Evolutionary conservation across 1,140 invertebrate species (phyloP), one percentile per base, ranked within the genome.

Genomic region (Zaprionus vittiger): DNA sequence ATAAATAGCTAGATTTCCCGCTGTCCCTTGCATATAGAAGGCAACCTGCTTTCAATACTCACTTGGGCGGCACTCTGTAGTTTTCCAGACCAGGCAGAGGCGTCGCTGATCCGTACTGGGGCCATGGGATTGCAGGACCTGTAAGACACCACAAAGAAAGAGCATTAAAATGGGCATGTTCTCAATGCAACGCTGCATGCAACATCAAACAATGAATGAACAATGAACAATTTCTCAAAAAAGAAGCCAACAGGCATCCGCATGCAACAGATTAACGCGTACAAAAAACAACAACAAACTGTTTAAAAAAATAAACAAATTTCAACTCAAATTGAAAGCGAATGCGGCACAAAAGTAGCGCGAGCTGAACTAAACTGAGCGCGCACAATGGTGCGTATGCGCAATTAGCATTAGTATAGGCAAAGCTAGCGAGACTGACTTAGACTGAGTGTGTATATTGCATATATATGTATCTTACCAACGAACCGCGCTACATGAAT

Each of bases 101-200:
- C 85, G 91, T 59, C 81, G 79, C 73, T 77, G 85, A 75, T 92
- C 91, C 44, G 81, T 92, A 91, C 73, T 76, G 63, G 77, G 83
- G 71, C 91, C 91, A 92, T 69, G 91, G 91, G 91, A 92, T 73
- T 79, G 91, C 89, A 86, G 79, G 44, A 81, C 79, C 91, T 92
- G 80, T 66, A 91, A 92, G 6, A 67, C 24, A 79, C 24, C 72
- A 52, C 63, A 11, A n/a, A 28, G 1, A 47, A 6, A 5, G 22
- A n/a, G 6, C 3, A 12, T 57, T 56, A 44, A 31, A 37, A 64
- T 22, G 57, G 20, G 47, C 63, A 55, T 44, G n/a, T 14, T 17
- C 6, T 2, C n/a, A 55, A 55, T 17, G 9, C 17, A 22, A 5
- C 7, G 20, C 20, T 37, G 47, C 60, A 59, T 73, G 67, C 71